Conservation (phyloP, 1,140 invertebrate species). For the Drosophila repleta region DNA sequence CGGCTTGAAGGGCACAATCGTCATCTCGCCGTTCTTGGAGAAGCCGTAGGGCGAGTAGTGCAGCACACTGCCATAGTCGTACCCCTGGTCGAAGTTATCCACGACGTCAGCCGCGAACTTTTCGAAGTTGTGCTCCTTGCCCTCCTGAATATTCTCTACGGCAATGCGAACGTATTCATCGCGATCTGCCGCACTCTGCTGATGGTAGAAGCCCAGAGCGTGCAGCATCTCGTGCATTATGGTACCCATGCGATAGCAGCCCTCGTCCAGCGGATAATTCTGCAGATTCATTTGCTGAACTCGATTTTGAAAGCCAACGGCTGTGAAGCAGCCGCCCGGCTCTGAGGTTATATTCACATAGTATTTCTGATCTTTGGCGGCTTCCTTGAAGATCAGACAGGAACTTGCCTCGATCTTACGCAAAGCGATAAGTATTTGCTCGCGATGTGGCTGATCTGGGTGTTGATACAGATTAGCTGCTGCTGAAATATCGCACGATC, state of each 20-base stretch:
- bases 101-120: constrained; percentile 84
- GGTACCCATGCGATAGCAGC: constrained; percentile 84
- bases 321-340: constrained; percentile 85
- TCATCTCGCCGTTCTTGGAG: constrained; percentile 88
- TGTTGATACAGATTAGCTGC: too few species aligned
- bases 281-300: constrained; percentile 85
- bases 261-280: constrained; percentile 76
- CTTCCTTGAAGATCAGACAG: constrained; percentile 60
- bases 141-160: constrained; percentile 87
- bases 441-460: constrained; percentile 54
- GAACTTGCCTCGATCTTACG: constrained; percentile 46
- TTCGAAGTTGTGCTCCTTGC: constrained; percentile 85
- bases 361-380: constrained; percentile 68
- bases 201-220: constrained; percentile 88
- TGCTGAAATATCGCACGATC: background rate
- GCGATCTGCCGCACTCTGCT: constrained; percentile 89
- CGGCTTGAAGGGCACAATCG: constrained; percentile 86
- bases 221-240: constrained; percentile 89
- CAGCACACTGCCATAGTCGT: constrained; percentile 89
- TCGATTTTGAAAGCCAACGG: constrained; percentile 85
- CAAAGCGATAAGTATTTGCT: constrained; percentile 57
- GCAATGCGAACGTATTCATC: constrained; percentile 88
- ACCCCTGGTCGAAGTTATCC: constrained; percentile 84
- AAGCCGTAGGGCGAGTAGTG: constrained; percentile 90
- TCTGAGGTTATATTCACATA: constrained; percentile 77